phyloP scores from a whole-genome alignment of 2,113 vertebrate genomes.

The Planiliza haematocheilus region DNA sequence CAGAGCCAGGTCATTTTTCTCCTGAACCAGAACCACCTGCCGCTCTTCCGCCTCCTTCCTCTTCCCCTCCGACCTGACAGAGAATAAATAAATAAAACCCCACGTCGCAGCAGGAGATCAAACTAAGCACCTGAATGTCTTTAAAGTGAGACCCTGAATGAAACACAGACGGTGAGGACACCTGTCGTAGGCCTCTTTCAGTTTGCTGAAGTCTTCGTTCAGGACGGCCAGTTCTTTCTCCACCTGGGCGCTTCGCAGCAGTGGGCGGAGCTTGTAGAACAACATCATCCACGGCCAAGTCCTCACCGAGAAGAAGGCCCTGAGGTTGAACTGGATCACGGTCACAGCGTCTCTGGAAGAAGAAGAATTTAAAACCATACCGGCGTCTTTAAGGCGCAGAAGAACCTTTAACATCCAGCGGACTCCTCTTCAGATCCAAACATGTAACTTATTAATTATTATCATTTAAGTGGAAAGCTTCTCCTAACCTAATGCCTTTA shows the following conservation, averaged over 20 bases:
- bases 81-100: no score
- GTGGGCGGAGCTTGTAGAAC: slow-evolving; percentile 90
- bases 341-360: slow-evolving; percentile 81
- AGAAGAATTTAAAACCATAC: not conserved
- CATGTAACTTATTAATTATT: no score
- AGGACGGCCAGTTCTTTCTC: slow-evolving; percentile 82
- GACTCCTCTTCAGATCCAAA: no score
- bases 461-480: no score
- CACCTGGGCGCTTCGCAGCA: slow-evolving; percentile 84
- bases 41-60: slow-evolving; percentile 78
- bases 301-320: slow-evolving; percentile 86
- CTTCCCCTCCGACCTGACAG: slow-evolving; percentile 73
- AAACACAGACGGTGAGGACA: accelerated
- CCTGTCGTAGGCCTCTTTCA: slow-evolving; percentile 79
- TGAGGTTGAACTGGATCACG: slow-evolving; percentile 88
- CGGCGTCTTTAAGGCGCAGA: not conserved
- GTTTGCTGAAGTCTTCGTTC: slow-evolving; percentile 75
- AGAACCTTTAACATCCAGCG: no score
- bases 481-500: no score
- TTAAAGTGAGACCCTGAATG: accelerated
- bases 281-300: slow-evolving; percentile 91
- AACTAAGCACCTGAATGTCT: not conserved
- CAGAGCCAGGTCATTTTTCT: slow-evolving; percentile 81
- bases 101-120: not conserved
- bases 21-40: slow-evolving; percentile 80